These are phyloP conservation scores for Microcebus ravelobensis DNA, from an alignment of 2,113 vertebrate genomes.

Conservation along the genomic window DNA sequence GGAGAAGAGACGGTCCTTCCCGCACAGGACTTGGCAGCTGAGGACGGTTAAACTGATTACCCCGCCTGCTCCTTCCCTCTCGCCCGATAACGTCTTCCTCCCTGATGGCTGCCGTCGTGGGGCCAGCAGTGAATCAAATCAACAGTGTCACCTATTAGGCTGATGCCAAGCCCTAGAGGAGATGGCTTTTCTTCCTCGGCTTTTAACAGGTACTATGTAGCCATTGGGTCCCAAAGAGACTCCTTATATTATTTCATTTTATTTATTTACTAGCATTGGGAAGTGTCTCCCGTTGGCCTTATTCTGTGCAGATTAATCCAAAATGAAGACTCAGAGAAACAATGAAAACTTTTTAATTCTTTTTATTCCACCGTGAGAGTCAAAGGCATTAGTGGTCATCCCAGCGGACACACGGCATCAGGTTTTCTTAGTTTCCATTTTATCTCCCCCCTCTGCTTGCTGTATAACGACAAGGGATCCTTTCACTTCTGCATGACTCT, in stretches of 20 bases:
- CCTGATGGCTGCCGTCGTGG: not conserved
- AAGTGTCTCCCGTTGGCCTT: not conserved
- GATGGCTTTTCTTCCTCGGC: not conserved
- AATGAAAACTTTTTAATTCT: too few relatives aligned
- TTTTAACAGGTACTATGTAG: not conserved
- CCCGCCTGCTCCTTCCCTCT: not conserved
- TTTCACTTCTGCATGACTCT: not conserved
- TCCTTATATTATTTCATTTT: not conserved
- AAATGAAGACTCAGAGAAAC: not conserved
- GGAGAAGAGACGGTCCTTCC: not conserved
- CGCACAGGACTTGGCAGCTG: not conserved
- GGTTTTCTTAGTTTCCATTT: not conserved
- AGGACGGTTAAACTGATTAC: not conserved
- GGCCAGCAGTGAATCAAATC: not conserved
- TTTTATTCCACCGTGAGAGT: not conserved
- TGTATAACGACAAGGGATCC: too few relatives aligned
- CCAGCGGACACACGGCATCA: fast-evolving
- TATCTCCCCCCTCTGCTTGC: not conserved
- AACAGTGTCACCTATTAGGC: not conserved
- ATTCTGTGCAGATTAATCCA: not conserved
- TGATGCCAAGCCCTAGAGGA: not conserved
- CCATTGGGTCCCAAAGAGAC: not conserved
- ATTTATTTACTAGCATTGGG: not conserved
- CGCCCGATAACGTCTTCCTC: not conserved
- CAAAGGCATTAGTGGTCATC: too few relatives aligned